phyloP scores from a whole-genome alignment of 2,797 vertebrate species.

The Arctocebus calabarensis region DNA sequence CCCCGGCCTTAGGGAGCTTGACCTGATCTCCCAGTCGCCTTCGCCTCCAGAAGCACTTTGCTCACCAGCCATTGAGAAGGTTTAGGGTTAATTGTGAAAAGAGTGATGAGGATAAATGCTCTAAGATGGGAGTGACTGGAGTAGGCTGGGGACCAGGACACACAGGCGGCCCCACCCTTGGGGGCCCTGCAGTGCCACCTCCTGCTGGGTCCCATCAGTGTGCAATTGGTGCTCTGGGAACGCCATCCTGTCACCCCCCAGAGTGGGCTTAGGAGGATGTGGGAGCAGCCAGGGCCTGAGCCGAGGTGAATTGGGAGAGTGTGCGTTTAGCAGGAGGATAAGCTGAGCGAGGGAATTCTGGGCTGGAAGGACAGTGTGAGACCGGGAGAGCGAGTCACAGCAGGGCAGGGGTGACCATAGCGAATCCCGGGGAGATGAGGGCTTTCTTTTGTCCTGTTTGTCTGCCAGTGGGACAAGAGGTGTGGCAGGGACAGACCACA shows the following conservation, averaged over 20 bases:
- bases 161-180: fast-evolving
- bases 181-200: fast-evolving
- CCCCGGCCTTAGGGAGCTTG: fast-evolving
- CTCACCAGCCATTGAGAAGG: background rate
- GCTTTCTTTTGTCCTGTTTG: background rate
- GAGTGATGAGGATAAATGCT: too few relatives aligned
- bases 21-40: fast-evolving
- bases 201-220: fast-evolving
- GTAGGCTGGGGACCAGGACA: background rate
- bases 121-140: fast-evolving
- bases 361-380: background rate
- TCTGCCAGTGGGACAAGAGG: fast-evolving
- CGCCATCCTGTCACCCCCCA: background rate
- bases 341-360: fast-evolving
- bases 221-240: too few relatives aligned
- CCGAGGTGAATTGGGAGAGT: fast-evolving
- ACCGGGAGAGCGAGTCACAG: background rate
- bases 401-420: background rate
- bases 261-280: background rate
- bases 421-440: fast-evolving
- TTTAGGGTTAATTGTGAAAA: fast-evolving
- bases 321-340: background rate
- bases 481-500: background rate
- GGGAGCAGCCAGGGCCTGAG: background rate
- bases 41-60: background rate